Conservation (phyloP, 2,888 invertebrate genomes). For the Pimpla rufipes region DNA sequence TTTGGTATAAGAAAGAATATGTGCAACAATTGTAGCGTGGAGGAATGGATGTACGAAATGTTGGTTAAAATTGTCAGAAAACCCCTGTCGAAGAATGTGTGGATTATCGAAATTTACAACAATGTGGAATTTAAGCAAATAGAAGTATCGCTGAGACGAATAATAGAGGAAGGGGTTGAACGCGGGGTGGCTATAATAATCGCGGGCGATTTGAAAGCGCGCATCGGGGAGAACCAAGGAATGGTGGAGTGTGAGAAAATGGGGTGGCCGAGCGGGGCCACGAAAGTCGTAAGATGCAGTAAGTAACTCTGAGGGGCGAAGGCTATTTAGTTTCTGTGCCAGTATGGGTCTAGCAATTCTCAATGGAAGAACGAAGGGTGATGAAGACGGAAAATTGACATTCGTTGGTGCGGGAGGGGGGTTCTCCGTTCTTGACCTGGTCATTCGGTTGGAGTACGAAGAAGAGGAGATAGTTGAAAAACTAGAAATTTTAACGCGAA, state of each 20-base stretch:
- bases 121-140: slow-evolving; percentile 41
- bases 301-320: neutral
- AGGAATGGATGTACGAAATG: slow-evolving; percentile 46
- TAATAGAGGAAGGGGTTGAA: neutral
- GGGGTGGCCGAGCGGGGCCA: neutral
- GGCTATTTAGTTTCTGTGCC: slow-evolving; percentile 9
- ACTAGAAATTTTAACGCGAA: neutral
- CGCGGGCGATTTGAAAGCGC: slow-evolving; percentile 50
- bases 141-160: neutral
- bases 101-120: slow-evolving; percentile 42
- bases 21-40: slow-evolving; percentile 13
- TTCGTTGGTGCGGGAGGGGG: slow-evolving; percentile 21
- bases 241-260: slow-evolving; percentile 9
- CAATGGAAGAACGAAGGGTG: slow-evolving; percentile 29
- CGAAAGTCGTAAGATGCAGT: slow-evolving; percentile 8
- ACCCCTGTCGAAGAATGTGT: neutral
- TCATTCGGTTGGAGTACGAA: slow-evolving; percentile 26
- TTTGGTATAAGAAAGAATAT: slow-evolving; percentile 40
- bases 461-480: slow-evolving; percentile 11
- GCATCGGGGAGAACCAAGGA: neutral
- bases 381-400: slow-evolving; percentile 9
- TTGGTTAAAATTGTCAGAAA: slow-evolving; percentile 3
- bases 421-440: slow-evolving; percentile 32
- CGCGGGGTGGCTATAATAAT: slow-evolving; percentile 8
- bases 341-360: neutral